These are phyloP conservation scores for Bhutanitis thaidina DNA, from an alignment of 2,888 invertebrate genomes.

Conservation along the genomic window DNA sequence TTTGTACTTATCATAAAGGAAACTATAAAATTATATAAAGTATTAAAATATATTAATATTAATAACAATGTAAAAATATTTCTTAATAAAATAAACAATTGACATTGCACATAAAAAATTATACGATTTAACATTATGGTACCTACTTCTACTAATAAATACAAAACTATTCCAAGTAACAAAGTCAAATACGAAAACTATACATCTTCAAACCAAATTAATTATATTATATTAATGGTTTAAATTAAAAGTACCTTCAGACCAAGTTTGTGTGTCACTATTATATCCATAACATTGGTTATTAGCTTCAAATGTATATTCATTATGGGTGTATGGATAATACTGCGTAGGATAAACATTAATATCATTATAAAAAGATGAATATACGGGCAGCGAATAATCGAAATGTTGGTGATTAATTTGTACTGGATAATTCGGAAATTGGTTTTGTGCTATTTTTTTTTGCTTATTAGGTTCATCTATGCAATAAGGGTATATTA, in stretches of 20 bases:
- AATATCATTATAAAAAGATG: slow-evolving; percentile 26
- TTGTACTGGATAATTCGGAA: neutral
- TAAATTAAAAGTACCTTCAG: slow-evolving; percentile 25
- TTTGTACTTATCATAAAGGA: neutral
- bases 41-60: slow-evolving; percentile 1
- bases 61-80: neutral
- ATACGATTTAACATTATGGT: no score
- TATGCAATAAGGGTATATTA: neutral
- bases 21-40: neutral
- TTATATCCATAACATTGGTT: slow-evolving; percentile 1
- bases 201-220: neutral
- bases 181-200: no score
- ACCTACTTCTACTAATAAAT: no score
- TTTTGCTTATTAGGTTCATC: neutral
- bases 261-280: slow-evolving; percentile 24
- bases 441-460: neutral
- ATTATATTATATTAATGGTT: slow-evolving; percentile 23
- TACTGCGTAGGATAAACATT: slow-evolving; percentile 43
- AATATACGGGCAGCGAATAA: slow-evolving; percentile 1
- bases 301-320: slow-evolving; percentile 16
- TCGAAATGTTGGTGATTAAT: neutral
- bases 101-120: neutral
- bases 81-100: neutral
- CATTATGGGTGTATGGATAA: slow-evolving; percentile 32
- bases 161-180: no score